Base-by-base conservation (phyloP, 2,888 invertebrate genomes). In the Zonitis immaculata region DNA sequence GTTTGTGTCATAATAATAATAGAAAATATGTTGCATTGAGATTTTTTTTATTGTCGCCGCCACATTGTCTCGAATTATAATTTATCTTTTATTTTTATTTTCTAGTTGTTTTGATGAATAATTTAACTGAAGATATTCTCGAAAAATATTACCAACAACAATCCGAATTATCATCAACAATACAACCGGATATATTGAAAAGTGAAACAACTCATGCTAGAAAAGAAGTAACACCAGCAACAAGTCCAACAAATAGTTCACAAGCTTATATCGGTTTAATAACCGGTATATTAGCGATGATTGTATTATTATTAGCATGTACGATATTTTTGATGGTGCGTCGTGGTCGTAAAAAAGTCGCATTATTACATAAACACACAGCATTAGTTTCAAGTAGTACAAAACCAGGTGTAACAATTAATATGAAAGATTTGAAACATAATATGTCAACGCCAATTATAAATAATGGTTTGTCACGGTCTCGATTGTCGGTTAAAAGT, bases 251-350 rank as follows among this genome's bases (percentile, higher is more conserved):
- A 64, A 84, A 72, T 77, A 83, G 79, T 14, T 79, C 82, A 8
- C 76, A 80, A 58, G 75, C 75, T 3, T 82, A 84, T 52, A 83
- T 85, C 8, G 82, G 87, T 0, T 74, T 89, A 1, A 80, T 88
- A 14, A 86, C 86, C 30, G 85, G 85, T 0, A 82, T 83, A 0
- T 70, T 87, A 56, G 86, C 85, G 3, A 83, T 87, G 68, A 77
- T 86, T 44, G 82, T 84, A 1, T 75, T 88, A 6, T 76, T 87
- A 18, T 74, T 85, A 52, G 83, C 84, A 25, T 84, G 85, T 67
- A 82, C 82, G 9, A 80, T 84, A 11, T 80, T 84, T 62, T 76
- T 87, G 58, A 82, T 87, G 80, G 81, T 85, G 50, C 77, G 84
- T 27, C 73, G 85, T 20, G 85, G 84, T n/a, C 77, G 83, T 39